Evolutionary conservation across 1,140 invertebrate species (phyloP), one percentile per base, ranked within the genome.

Genomic region (Hypsibius dujardini): DNA sequence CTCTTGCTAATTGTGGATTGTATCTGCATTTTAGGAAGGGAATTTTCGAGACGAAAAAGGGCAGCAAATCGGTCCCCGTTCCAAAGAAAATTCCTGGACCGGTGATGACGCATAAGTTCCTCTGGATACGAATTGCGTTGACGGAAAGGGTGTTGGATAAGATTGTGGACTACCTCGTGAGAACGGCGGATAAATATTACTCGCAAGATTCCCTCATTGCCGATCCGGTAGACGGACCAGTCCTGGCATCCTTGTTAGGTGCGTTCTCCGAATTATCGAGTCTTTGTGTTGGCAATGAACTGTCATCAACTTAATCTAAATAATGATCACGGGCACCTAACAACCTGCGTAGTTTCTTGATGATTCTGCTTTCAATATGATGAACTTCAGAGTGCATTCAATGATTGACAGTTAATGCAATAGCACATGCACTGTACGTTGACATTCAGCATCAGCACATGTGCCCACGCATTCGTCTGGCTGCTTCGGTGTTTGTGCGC

Each of bases 201-300:
- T 90, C 93, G 74, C 84, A 87, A 70, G 88, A 92, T 76, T 86
- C 90, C 0, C 78, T 95, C 7, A 87, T 94, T 2, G 85, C 88
- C 15, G 91, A 95, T 80, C 85, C 88, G 1, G 89, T 92, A 73
- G 90, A 88, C 81, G 91, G 91, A n/a, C 90, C 88, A 56, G 91
- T 95, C 75, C 80, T 95, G 1, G 89, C 89, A 76, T 92, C 90
- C 0, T 78, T 95, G 72, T 79, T 95, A 15, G 84, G 84, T 85
- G 76, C 80, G 78, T 75, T 45, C 42, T 71, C n/a, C 47, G n/a
- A 28, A 15, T 47, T 70, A 46, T 46, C 47, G 28, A 56, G 50
- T 7, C n/a, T 7, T 56, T n/a, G 7, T 7, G n/a, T n/a, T 56
- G 50, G 50, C n/a, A 56, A 56, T 7, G 7, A 7, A 7, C 7